Evolutionary conservation across 2,797 vertebrate genomes (phyloP).

Genomic region (Propithecus deckenii): DNA sequence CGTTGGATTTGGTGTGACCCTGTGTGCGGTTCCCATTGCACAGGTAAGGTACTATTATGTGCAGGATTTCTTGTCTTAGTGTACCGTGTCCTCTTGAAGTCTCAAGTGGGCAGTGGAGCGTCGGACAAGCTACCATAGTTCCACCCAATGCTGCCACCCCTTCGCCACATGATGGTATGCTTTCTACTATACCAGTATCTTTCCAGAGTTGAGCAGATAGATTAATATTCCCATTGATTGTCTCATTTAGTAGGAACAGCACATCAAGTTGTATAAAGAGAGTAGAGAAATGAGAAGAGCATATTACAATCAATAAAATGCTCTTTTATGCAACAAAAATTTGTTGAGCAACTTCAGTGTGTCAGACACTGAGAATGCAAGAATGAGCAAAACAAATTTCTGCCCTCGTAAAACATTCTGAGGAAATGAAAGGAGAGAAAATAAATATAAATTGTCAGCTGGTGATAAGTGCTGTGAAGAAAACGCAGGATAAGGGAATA

Average conservation of each 20-base stretch:
- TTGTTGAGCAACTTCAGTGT: background rate
- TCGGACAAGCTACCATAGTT: background rate
- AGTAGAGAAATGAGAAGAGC: background rate
- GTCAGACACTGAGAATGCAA: background rate
- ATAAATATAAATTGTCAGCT: background rate
- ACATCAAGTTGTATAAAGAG: background rate
- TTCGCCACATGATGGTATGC: background rate
- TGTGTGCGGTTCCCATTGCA: slow-evolving; percentile 84
- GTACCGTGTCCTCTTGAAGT: background rate
- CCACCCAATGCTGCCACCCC: too few relatives aligned
- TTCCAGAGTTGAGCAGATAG: background rate
- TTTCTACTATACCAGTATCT: background rate
- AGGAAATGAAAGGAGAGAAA: background rate
- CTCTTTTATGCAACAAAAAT: background rate
- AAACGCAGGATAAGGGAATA: background rate
- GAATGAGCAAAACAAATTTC: background rate
- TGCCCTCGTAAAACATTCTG: background rate
- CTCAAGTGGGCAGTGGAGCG: rapidly evolving
- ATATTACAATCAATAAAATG: background rate
- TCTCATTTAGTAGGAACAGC: background rate
- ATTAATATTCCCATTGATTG: background rate
- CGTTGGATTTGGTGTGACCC: slow-evolving; percentile 81
- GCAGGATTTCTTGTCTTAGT: background rate
- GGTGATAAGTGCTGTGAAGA: background rate
- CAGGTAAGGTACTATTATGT: slow-evolving; percentile 79